Evolutionary conservation across 2,888 invertebrate species (phyloP).

Genomic region (Monoplex corrugatus): DNA sequence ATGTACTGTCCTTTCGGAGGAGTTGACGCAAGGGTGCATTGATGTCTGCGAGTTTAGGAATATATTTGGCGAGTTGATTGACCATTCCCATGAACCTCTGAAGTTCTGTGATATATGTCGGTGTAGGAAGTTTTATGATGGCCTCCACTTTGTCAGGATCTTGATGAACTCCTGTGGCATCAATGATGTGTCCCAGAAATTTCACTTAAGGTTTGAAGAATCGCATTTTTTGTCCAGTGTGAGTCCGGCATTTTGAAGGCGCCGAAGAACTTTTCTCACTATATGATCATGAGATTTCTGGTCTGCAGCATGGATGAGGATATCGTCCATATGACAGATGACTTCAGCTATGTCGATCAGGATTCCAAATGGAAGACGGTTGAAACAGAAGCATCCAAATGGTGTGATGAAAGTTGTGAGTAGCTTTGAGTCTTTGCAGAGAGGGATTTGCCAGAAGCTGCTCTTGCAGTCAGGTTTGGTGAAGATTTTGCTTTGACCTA

Average conservation of each 20-base stretch:
- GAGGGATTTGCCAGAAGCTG: constrained; percentile 61
- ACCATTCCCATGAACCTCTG: constrained; percentile 32
- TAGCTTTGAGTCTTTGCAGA: constrained; percentile 51
- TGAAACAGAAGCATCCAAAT: constrained; percentile 18
- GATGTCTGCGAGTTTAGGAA: background rate
- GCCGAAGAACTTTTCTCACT: constrained; percentile 44
- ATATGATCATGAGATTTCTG: constrained; percentile 53
- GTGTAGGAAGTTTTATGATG: background rate
- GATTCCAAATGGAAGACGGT: constrained; percentile 29
- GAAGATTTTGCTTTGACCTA: constrained; percentile 55
- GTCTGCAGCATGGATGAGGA: constrained; percentile 5
- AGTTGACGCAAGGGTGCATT: background rate
- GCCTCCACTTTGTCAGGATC: constrained; percentile 14
- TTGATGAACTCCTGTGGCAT: background rate
- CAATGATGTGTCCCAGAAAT: constrained; percentile 42
- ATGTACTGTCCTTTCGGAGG: background rate
- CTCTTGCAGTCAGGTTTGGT: constrained; percentile 58
- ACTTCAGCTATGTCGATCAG: constrained; percentile 52
- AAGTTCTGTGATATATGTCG: background rate
- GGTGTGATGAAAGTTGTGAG: constrained; percentile 22
- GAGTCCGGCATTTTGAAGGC: constrained; percentile 52
- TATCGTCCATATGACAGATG: constrained; percentile 58
- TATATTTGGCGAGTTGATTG: constrained; percentile 46
- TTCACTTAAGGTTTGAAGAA: background rate
- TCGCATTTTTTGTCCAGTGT: constrained; percentile 55